Percentiles rank a stretch among this genome's conserved stretches.
phyloP scores from a whole-genome alignment of 2,113 vertebrate species.

The Tragelaphus buxtoni region DNA sequence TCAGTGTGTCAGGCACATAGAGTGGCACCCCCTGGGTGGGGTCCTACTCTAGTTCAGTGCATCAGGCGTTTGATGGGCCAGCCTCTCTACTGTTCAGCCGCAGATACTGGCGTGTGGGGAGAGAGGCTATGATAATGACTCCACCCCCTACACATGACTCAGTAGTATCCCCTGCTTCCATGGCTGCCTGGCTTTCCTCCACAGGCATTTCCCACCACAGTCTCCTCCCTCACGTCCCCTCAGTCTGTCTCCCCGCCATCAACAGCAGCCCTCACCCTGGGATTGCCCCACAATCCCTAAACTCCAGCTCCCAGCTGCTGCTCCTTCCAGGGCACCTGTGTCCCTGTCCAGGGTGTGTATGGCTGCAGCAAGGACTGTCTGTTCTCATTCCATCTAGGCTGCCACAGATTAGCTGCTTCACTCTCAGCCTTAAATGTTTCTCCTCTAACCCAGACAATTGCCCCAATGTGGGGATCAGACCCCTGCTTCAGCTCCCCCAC shows the following conservation, averaged over 20 bases:
- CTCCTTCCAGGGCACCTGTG: rapidly evolving
- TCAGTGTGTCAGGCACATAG: not conserved
- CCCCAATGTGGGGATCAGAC: not conserved
- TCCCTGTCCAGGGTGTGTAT: not conserved
- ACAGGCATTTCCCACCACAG: not conserved
- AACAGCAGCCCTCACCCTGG: not conserved
- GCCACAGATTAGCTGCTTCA: not conserved
- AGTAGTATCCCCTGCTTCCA: not conserved
- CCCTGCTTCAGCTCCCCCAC: not conserved
- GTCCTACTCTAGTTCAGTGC: not conserved
- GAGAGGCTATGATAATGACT: not conserved
- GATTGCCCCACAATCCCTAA: not conserved
- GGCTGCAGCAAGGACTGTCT: rapidly evolving
- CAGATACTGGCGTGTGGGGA: rapidly evolving
- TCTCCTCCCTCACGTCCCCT: not conserved
- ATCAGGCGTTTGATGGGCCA: not conserved
- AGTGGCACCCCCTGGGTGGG: not conserved
- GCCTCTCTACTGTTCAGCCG: not conserved
- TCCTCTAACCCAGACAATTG: not conserved
- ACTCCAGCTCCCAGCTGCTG: not conserved
- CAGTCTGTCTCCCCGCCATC: rapidly evolving
- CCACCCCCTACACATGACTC: rapidly evolving
- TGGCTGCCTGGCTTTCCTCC: not conserved
- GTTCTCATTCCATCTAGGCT: not conserved
- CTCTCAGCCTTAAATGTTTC: not conserved